phyloP scores from a whole-genome alignment of 2,888 invertebrate species.

The Hyposoter dolosus region DNA sequence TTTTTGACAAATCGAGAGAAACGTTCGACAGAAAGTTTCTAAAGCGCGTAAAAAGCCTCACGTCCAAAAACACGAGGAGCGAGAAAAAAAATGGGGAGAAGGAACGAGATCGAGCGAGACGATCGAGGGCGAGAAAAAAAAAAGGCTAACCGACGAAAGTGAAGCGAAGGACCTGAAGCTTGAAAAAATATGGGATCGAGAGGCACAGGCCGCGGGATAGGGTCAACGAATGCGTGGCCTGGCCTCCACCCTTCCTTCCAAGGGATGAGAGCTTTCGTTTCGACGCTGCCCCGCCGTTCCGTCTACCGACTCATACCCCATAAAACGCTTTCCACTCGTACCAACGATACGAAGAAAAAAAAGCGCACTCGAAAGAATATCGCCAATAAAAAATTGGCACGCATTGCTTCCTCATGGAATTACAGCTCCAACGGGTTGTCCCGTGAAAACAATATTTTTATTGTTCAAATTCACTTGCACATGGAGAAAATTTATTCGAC shows the following conservation, averaged over 20 bases:
- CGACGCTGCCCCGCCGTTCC: constrained; percentile 52
- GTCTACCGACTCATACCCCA: constrained; percentile 51
- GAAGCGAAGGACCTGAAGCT: constrained; percentile 64
- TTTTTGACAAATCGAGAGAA: constrained; percentile 67
- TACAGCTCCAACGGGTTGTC: constrained; percentile 16
- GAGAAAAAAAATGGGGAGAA: constrained; percentile 46
- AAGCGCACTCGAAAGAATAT: constrained; percentile 1
- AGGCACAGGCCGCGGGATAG: constrained; percentile 75
- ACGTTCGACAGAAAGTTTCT: constrained; percentile 58
- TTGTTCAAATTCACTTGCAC: neutral
- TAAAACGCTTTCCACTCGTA: constrained; percentile 31
- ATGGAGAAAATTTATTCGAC: constrained; percentile 9
- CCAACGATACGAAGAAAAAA: constrained; percentile 40
- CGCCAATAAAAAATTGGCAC: constrained; percentile 59
- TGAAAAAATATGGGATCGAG: constrained; percentile 78
- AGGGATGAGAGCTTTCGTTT: constrained; percentile 46
- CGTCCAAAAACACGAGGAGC: constrained; percentile 56
- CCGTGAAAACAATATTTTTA: constrained; percentile 44
- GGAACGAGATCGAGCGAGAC: constrained; percentile 54
- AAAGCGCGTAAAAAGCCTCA: constrained; percentile 51
- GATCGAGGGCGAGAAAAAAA: constrained; percentile 30
- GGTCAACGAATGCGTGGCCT: constrained; percentile 75
- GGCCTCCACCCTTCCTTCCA: constrained; percentile 61
- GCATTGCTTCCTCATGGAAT: constrained; percentile 50
- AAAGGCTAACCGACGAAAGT: constrained; percentile 35